Conservation (phyloP, 2,888 invertebrate species). For the Labia minor region DNA sequence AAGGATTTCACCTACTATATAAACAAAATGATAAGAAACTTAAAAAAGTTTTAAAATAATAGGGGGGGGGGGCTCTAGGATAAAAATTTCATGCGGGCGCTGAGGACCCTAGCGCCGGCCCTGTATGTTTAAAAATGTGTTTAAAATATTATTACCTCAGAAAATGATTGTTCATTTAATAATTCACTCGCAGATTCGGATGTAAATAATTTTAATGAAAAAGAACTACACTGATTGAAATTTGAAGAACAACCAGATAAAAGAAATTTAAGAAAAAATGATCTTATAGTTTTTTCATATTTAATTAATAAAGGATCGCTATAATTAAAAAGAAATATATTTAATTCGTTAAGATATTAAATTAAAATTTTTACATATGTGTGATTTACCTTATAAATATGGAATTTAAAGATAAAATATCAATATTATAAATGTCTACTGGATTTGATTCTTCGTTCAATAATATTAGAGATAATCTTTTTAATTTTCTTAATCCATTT, state of each 20-base stretch:
- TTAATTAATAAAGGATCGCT: neutral
- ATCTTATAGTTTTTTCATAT: neutral
- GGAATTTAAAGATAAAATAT: neutral
- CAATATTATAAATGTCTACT: neutral
- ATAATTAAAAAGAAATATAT: neutral
- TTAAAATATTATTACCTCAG: neutral
- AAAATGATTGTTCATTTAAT: neutral
- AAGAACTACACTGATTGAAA: neutral
- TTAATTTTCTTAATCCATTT: neutral
- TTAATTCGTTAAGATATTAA: neutral
- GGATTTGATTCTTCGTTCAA: neutral
- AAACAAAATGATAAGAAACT: too few relatives aligned
- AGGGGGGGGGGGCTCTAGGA: too few relatives aligned
- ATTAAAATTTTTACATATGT: neutral
- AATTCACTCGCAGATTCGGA: neutral
- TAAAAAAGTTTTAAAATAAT: too few relatives aligned
- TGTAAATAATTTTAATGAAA: neutral
- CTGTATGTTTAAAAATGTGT: too few relatives aligned
- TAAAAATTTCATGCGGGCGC: too few relatives aligned
- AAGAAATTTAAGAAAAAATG: neutral
- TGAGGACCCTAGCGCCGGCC: too few relatives aligned
- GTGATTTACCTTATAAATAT: neutral
- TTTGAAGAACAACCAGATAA: neutral
- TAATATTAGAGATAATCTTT: neutral
- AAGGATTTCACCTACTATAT: too few relatives aligned